These are phyloP conservation scores for Tholera decimalis DNA, from an alignment of 2,888 invertebrate species.

Conservation along the genomic window DNA sequence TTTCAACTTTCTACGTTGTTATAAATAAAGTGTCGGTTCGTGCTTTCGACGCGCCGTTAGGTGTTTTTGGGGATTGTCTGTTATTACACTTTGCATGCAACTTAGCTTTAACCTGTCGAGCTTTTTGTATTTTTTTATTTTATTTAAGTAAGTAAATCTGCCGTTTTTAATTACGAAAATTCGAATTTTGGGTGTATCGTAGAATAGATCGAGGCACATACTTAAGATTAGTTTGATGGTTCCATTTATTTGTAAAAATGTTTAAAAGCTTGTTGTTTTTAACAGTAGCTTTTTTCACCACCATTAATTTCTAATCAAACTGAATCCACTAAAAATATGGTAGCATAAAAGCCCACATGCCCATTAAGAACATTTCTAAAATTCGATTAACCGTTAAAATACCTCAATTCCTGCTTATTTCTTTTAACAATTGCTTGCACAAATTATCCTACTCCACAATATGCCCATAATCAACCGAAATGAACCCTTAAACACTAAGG, in stretches of 20 bases:
- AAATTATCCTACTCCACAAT: not conserved
- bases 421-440: not conserved
- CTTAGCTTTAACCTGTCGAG: slow-evolving; percentile 52
- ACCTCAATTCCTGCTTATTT: not conserved
- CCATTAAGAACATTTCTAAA: too few species aligned
- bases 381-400: not conserved
- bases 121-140: slow-evolving; percentile 42
- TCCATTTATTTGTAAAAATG: slow-evolving; percentile 4
- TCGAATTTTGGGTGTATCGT: slow-evolving; percentile 20
- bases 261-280: not conserved
- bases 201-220: slow-evolving; percentile 17
- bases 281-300: too few species aligned
- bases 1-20: slow-evolving; percentile 68
- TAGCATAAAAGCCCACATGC: too few species aligned
- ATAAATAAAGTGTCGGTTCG: slow-evolving; percentile 58
- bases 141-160: slow-evolving; percentile 44
- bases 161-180: slow-evolving; percentile 60
- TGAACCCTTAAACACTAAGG: slow-evolving; percentile 28
- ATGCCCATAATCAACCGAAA: not conserved
- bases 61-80: slow-evolving; percentile 61
- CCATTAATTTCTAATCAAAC: too few species aligned
- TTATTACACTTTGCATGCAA: slow-evolving; percentile 65
- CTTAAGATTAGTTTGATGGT: not conserved
- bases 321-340: too few species aligned
- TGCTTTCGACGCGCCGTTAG: slow-evolving; percentile 49